Percentiles rank a stretch among this genome's conserved stretches.
These are phyloP conservation scores for Nomada flava DNA, from an alignment of 2,888 invertebrate species.

Conservation along the genomic window DNA sequence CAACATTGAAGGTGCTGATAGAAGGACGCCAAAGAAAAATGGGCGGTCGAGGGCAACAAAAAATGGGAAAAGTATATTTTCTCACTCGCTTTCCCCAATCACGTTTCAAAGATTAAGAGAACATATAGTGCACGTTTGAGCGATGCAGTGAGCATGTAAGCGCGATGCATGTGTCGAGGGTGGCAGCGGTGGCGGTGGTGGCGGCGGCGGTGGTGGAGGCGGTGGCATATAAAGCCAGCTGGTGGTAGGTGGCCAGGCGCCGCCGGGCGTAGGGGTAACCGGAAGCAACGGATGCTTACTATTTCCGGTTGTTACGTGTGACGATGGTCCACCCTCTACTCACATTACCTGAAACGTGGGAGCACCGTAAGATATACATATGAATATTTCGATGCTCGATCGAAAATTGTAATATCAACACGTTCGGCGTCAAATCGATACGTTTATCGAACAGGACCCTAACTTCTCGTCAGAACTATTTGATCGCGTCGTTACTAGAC, in stretches of 20 bases:
- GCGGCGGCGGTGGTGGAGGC: slow-evolving; percentile 64
- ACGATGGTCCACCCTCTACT: slow-evolving; percentile 85
- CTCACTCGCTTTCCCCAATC: not conserved
- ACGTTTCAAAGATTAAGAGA: slow-evolving; percentile 79
- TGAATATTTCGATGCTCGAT: not conserved
- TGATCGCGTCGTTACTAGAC: too few species aligned
- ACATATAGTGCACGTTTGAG: slow-evolving; percentile 83
- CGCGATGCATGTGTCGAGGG: slow-evolving; percentile 70
- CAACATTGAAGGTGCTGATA: not conserved
- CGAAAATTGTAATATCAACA: not conserved
- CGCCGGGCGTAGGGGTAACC: slow-evolving; percentile 68
- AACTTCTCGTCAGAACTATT: too few species aligned
- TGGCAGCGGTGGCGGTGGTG: slow-evolving; percentile 70
- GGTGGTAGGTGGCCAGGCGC: slow-evolving; percentile 77
- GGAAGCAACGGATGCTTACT: slow-evolving; percentile 64
- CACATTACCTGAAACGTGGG: slow-evolving; percentile 84
- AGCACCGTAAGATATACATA: not conserved
- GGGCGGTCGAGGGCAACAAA: not conserved
- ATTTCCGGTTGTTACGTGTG: slow-evolving; percentile 67
- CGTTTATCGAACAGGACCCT: too few species aligned
- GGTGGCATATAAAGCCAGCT: slow-evolving; percentile 80
- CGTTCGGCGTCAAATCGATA: too few species aligned
- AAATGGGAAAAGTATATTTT: not conserved
- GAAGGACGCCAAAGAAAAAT: not conserved
- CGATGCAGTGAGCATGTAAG: slow-evolving; percentile 80